A percentile compares a stretch with the other conserved stretches of the same genome.
These are phyloP conservation scores for Galerucella calmariensis DNA, from an alignment of 2,888 invertebrate genomes.

Conservation along the genomic window DNA sequence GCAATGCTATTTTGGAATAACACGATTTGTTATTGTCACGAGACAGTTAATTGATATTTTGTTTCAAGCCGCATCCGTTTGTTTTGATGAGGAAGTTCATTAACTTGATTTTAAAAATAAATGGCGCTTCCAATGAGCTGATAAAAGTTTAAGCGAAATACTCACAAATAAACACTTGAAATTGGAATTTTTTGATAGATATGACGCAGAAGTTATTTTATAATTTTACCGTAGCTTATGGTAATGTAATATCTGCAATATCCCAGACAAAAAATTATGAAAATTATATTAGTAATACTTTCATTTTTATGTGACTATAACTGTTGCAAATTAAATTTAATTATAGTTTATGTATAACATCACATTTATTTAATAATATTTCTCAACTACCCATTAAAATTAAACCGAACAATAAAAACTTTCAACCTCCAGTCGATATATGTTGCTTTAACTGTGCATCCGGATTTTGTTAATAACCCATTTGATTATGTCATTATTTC, in stretches of 20 bases:
- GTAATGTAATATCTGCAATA: too few relatives aligned
- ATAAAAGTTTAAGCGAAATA: not conserved
- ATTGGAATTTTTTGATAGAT: not conserved
- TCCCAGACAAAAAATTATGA: too few relatives aligned
- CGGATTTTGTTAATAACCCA: not conserved
- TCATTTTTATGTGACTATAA: not conserved
- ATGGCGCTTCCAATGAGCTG: not conserved
- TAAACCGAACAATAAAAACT: not conserved
- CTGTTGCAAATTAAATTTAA: not conserved
- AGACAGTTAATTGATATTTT: constrained; percentile 17
- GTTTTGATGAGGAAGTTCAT: constrained; percentile 16
- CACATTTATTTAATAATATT: not conserved
- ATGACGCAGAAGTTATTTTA: not conserved
- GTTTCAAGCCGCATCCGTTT: constrained; percentile 13
- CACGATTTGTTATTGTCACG: constrained; percentile 23
- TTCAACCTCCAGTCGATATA: not conserved
- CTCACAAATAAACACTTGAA: not conserved
- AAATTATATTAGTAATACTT: not conserved
- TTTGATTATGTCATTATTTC: not conserved
- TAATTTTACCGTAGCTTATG: not conserved
- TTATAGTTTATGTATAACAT: not conserved
- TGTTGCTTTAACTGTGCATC: not conserved
- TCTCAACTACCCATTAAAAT: not conserved
- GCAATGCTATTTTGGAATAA: constrained; percentile 8
- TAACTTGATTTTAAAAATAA: constrained; percentile 27